Evolutionary conservation across 2,797 vertebrate genomes (phyloP), one percentile per base, ranked within the genome.

Genomic region (Anguilla obscura): DNA sequence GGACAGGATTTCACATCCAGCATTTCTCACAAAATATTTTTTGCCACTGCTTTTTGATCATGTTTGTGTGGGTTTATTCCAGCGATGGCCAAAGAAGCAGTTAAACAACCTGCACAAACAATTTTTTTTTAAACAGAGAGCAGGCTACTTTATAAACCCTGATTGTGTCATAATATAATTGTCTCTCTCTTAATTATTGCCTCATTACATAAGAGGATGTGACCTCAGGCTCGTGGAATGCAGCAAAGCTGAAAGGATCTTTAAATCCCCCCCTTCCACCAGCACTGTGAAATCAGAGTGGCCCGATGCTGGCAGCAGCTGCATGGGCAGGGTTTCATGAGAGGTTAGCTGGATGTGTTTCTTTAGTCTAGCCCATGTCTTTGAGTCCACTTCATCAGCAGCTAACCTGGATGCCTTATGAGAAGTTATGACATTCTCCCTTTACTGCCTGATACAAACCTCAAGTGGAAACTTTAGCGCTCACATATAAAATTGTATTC

Each of bases 181-280:
- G 80, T 48, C 48, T 82, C 12, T 24, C 52, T 84, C n/a, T 56
- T 84, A 56, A 85, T 85, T 58, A 33, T 58, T 30, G 50, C 83
- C 30, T 60, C 7, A 3, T 58, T 85, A 50, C 40, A 50, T 48
- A 40, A 85, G 84, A 85, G 18, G 27, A 40, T 18, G 36, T 85
- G 56, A 85, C 84, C 58, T 40, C 84, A 66, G 30, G 58, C 83
- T 58, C 24, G 16, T 58, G 56, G 36, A 16, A 36, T 85, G 56
- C 8, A 24, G 74, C 74, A 79, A 40, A 40, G 74, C 74, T 79
- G 33, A 76, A 76, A 30, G 33, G 71, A 76, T 76, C 63, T 69
- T 69, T 69, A 69, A 76, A 76, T 27, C 76, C 76, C 76, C 69
- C 82, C 1, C n/a, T 48, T 52, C 83, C 83, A 2, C 52, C 48